Evolutionary conservation across 2,797 vertebrate species (phyloP).

Genomic region (Ataeniobius toweri): DNA sequence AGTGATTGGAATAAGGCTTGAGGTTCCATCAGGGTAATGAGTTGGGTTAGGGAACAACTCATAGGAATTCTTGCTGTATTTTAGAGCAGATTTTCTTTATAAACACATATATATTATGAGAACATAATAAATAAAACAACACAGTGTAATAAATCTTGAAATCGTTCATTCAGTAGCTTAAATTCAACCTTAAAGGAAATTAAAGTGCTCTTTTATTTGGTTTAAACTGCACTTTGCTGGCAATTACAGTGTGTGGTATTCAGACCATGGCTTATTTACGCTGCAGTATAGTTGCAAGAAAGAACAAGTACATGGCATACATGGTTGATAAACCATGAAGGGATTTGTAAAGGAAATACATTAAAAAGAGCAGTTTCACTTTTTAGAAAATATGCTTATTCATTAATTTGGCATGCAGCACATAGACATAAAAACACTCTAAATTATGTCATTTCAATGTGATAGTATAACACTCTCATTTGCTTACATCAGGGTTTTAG

Average conservation of each 20-base stretch:
- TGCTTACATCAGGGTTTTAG: not conserved
- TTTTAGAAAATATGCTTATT: not conserved
- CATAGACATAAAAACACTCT: not conserved
- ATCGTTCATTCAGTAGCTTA: not conserved
- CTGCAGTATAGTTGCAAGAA: not conserved
- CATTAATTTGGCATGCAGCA: not conserved
- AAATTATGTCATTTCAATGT: not conserved
- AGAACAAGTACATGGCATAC: not conserved
- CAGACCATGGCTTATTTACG: not conserved
- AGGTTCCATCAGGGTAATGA: slow-evolving; percentile 63
- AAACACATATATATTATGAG: slow-evolving; percentile 10
- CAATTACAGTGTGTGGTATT: not conserved
- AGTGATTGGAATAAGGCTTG: slow-evolving; percentile 54
- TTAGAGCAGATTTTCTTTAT: slow-evolving; percentile 10
- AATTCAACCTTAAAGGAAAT: slow-evolving; percentile 3
- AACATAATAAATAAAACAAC: slow-evolving; percentile 10
- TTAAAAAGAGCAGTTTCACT: not conserved
- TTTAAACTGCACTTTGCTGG: not conserved
- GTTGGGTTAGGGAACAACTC: slow-evolving; percentile 44
- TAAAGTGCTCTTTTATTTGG: not conserved
- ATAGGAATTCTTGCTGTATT: slow-evolving; percentile 16
- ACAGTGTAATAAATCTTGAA: not conserved
- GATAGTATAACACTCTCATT: not conserved
- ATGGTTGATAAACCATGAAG: slow-evolving; percentile 1
- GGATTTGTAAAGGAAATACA: not conserved